Base-by-base conservation (phyloP, 2,888 invertebrate species). In the Corbicula japonica region DNA sequence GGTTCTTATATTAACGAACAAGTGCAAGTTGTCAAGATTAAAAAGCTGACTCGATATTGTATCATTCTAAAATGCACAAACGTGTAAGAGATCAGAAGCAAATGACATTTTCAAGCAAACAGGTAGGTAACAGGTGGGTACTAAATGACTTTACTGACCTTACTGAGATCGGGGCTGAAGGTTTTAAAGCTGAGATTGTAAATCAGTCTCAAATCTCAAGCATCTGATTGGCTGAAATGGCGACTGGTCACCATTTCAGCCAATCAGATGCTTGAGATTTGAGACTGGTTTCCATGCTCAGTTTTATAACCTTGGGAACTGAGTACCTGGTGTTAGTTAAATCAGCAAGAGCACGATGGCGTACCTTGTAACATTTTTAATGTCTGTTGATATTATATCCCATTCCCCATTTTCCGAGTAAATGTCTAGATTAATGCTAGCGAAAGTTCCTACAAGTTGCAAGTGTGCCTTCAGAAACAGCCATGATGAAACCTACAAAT, bases 341-440 rank as follows among this genome's bases (percentile, higher is more conserved):
- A 34, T 23, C 21, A 21, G 26, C 2, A 1, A 28, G 15, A 21
- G 10, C 18, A 2, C 23, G 2, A 52, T 21, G 18, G 12, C 26
- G 26, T 62, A 62, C 62, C 62, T 62, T 12, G 62, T 44, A 28
- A 23, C 1, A 62, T 62, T 62, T 28, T 44, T 30, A 15, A 62
- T 30, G 18, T 41, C 2, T 2, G 68, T 35, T 2, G 28, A 38
- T 2, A 23, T 32, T 21, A 74, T 30, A 10, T 74, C 66, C 79
- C 79, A 79, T 48, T 79, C 79, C 1, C 79, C 79, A 56, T 79
- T 79, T 30, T 65, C 52, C 23, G 63, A 50, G 28, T 71, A 75
- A 6, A 71, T 26, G 18, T 75, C 70, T 46, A 44, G 10, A 21
- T 61, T 52, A 1, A 73, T 41, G 2, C 18, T 15, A 2, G n/a